Conservation (phyloP, 1,140 invertebrate species). For the Leptopilina boulardi region DNA sequence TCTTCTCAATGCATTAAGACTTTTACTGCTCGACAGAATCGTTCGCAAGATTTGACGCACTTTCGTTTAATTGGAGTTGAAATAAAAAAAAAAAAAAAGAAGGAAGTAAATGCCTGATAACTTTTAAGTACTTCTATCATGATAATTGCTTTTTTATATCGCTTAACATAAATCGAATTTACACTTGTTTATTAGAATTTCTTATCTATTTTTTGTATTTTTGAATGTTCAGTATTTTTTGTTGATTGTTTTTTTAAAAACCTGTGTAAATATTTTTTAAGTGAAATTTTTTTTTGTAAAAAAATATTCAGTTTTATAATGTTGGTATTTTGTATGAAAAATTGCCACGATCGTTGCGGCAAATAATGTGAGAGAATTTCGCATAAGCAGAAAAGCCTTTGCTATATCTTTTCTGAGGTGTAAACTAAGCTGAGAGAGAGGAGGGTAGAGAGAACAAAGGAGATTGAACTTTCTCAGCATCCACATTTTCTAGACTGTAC, state of each 20-base stretch:
- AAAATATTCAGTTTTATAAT: no score
- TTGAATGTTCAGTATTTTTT: background rate
- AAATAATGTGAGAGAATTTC: slow-evolving; percentile 34
- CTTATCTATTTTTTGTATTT: background rate
- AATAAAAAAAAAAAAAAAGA: background rate
- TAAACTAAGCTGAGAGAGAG: slow-evolving; percentile 51
- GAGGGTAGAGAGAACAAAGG: slow-evolving; percentile 42
- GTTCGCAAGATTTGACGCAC: slow-evolving; percentile 16
- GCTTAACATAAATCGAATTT: background rate
- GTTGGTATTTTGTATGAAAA: background rate
- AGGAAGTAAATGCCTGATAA: background rate
- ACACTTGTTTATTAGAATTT: background rate
- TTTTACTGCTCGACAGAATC: background rate
- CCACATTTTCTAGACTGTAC: slow-evolving; percentile 51
- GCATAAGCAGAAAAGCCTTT: slow-evolving; percentile 21
- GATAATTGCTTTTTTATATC: background rate
- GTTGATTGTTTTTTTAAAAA: no score
- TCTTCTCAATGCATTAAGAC: background rate
- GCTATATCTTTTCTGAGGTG: slow-evolving; percentile 45
- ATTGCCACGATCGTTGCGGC: background rate
- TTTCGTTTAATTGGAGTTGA: background rate
- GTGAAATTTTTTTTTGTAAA: background rate
- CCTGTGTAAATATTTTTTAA: no score
- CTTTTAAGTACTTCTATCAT: background rate
- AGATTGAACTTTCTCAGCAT: slow-evolving; percentile 63